These are phyloP conservation scores for Drosophila santomea DNA, from an alignment of 1,140 invertebrate species.

Conservation along the genomic window DNA sequence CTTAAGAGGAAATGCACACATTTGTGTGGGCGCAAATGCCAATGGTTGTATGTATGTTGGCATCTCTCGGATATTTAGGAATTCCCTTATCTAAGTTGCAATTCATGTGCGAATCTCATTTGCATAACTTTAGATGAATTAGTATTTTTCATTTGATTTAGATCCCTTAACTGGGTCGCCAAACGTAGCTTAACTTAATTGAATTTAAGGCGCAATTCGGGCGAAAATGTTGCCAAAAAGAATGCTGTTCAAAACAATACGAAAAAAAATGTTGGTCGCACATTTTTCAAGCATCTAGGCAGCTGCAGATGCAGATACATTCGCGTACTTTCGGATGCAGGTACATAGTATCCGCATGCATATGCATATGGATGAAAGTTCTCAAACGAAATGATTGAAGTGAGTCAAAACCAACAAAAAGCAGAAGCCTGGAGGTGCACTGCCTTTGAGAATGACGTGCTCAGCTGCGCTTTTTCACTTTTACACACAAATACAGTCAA, in stretches of 20 bases:
- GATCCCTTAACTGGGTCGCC: conserved; percentile 34
- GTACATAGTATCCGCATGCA: conserved; percentile 10
- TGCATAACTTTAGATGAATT: conserved; percentile 51
- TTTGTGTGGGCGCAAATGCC: conserved; percentile 29
- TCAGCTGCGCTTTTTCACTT: conserved; percentile 78
- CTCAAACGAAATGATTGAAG: conserved; percentile 46
- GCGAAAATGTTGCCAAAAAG: conserved; percentile 46
- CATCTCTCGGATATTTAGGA: conserved; percentile 23
- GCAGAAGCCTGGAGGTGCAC: conserved; percentile 28
- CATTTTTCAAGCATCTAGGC: conserved; percentile 30
- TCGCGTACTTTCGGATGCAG: conserved; percentile 8
- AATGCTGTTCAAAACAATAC: conserved; percentile 56
- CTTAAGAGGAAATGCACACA: conserved; percentile 34
- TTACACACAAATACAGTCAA: conserved; percentile 28
- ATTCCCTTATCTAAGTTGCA: conserved; percentile 17
- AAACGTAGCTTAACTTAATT: conserved; percentile 1
- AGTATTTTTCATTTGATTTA: conserved; percentile 1
- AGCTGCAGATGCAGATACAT: conserved; percentile 48
- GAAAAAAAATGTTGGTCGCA: conserved; percentile 61
- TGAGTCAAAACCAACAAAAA: conserved; percentile 32
- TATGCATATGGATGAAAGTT: conserved; percentile 40
- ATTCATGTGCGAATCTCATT: conserved; percentile 34
- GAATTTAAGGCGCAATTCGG: conserved; percentile 50
- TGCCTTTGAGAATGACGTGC: conserved; percentile 66
- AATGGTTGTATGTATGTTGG: conserved; percentile 6